These are phyloP conservation scores for Scaptomyza tumidula DNA, from an alignment of 2,888 invertebrate species.

Conservation along the genomic window DNA sequence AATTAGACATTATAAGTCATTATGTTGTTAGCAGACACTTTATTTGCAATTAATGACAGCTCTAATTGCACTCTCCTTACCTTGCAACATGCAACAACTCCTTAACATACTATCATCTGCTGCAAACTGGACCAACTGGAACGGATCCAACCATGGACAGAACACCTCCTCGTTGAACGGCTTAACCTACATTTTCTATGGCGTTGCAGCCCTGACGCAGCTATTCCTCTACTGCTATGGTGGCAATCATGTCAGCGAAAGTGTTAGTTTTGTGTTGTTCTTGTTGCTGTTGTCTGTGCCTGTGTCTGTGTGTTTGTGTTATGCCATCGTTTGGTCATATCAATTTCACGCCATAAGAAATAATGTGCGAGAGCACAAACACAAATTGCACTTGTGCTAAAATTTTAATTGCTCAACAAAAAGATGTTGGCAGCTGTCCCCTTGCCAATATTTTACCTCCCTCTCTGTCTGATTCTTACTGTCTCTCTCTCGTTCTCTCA, in stretches of 20 bases:
- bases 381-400: slow-evolving; percentile 74
- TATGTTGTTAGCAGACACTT: slow-evolving; percentile 17
- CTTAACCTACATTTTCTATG: slow-evolving; percentile 80
- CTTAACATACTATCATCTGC: neutral
- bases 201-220: slow-evolving; percentile 79
- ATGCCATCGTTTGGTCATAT: slow-evolving; percentile 55
- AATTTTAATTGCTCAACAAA: slow-evolving; percentile 75
- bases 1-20: slow-evolving; percentile 19
- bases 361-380: slow-evolving; percentile 49
- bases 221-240: slow-evolving; percentile 82
- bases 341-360: slow-evolving; percentile 64
- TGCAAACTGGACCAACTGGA: slow-evolving; percentile 13
- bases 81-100: neutral
- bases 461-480: neutral
- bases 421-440: slow-evolving; percentile 33
- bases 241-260: slow-evolving; percentile 81
- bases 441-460: neutral
- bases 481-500: neutral
- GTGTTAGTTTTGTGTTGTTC: slow-evolving; percentile 69
- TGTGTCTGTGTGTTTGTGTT: slow-evolving; percentile 1
- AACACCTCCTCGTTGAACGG: slow-evolving; percentile 79
- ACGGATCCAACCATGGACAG: slow-evolving; percentile 50
- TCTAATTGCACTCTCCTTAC: slow-evolving; percentile 27
- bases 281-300: slow-evolving; percentile 13
- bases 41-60: slow-evolving; percentile 43